Percentiles rank a stretch among this genome's conserved stretches.
Conservation (phyloP, 92 coral and sea anemone species). For the Pocillopora grandis region DNA sequence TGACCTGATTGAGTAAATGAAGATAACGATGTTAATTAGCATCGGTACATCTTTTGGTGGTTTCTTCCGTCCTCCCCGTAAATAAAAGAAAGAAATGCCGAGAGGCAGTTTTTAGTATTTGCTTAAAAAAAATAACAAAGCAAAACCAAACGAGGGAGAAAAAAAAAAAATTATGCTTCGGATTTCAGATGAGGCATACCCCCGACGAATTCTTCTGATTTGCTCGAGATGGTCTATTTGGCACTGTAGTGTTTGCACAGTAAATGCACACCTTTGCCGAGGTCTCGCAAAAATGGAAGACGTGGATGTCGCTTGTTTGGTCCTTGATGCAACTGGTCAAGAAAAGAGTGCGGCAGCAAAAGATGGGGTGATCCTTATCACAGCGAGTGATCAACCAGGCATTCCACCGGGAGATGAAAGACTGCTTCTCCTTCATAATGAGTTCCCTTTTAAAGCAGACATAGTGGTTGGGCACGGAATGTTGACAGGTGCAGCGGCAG, state of each 20-base stretch:
- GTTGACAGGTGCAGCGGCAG: constrained; percentile 61
- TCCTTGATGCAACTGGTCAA: constrained; percentile 38
- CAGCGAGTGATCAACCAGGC: constrained; percentile 46
- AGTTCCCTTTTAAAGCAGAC: constrained; percentile 59
- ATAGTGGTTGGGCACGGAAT: constrained; percentile 67
- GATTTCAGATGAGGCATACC: constrained; percentile 46
- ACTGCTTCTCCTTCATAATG: constrained; percentile 40
- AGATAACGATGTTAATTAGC: too few relatives aligned
- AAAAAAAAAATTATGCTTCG: background rate
- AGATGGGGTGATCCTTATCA: constrained; percentile 50
- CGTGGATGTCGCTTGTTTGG: constrained; percentile 62
- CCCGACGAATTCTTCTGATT: constrained; percentile 47
- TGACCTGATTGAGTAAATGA: too few relatives aligned
- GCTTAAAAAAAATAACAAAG: background rate
- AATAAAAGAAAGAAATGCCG: background rate
- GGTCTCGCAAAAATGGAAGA: constrained; percentile 56
- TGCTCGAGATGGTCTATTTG: constrained; percentile 64
- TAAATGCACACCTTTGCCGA: constrained; percentile 57
- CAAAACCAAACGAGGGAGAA: too few relatives aligned
- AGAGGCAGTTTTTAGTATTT: background rate
- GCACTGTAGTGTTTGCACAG: constrained; percentile 49
- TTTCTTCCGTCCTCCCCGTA: too few relatives aligned
- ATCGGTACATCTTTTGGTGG: too few relatives aligned
- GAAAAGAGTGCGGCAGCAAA: constrained; percentile 60
- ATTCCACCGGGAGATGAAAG: constrained; percentile 33